Evolutionary conservation across 2,797 vertebrate species (phyloP), one percentile per base, ranked within the genome.

Genomic region (Chiloscyllium punctatum): DNA sequence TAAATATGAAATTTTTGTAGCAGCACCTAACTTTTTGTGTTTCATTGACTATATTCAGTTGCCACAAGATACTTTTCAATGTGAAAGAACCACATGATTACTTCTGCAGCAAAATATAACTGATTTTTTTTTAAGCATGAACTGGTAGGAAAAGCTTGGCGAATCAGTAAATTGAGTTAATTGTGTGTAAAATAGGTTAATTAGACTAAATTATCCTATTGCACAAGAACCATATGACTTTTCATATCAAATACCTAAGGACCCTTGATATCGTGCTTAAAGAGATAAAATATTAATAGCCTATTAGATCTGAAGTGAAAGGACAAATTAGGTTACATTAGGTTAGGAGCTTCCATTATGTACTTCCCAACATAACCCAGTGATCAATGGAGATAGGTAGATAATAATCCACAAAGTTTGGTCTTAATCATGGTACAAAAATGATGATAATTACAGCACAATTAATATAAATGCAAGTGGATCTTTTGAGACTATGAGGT

Each of bases 131-230:
- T 48, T 48, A 84, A 66, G 88, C 66, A 69, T 92, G 42, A 92
- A 0, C n/a, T 69, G 8, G 8, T 42, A 23, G 7, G 11, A 4
- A 25, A 15, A 92, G 42, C 90, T 42, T 92, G 90, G n/a, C 69
- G 62, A 42, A 92, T 42, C 62, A 92, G n/a, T 42, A 69, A 92
- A 92, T 68, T 42, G 90, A 92, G 42, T 21, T 92, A 69, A 92
- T 42, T 92, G n/a, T 42, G 42, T 69, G 90, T 23, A 69, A 92
- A 69, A 42, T 92, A 92, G 90, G 62, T 68, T 69, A 92, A 92
- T 92, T 69, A 68, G n/a, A 69, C n/a, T 37, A 92, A 68, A 92
- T 92, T 92, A 92, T 92, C 33, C 42, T 23, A 68, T 92, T 92
- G 37, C 62, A 68, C 62, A n/a, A 69, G 16, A 68, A 68, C 51